Conservation (phyloP, 2,113 vertebrate genomes). For the Herpailurus yagouaroundi region DNA sequence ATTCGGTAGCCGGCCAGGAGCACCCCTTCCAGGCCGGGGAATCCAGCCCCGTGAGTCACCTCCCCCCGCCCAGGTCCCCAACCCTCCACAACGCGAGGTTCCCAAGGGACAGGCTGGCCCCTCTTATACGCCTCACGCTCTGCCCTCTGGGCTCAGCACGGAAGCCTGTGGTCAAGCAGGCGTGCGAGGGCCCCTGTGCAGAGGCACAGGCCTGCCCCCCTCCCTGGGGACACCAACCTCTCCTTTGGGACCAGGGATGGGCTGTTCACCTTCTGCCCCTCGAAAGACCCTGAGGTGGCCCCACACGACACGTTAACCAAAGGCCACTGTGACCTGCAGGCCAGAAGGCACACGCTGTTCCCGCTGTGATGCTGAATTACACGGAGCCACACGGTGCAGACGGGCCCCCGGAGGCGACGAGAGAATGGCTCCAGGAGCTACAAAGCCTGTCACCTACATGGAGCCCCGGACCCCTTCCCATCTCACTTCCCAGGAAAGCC, state of each 20-base stretch:
- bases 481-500: neutral
- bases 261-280: neutral
- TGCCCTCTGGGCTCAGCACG: neutral
- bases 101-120: neutral
- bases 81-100: too few species aligned
- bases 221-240: neutral
- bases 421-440: neutral
- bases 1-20: too few species aligned
- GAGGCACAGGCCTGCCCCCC: neutral
- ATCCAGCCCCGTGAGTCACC: neutral
- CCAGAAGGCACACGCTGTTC: neutral
- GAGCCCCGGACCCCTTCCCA: neutral
- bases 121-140: fast-evolving
- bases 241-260: neutral
- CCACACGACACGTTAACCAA: neutral
- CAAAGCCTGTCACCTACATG: neutral
- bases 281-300: neutral
- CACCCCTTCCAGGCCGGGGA: neutral
- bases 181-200: neutral
- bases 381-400: neutral
- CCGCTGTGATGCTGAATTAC: neutral
- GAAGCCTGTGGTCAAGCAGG: neutral
- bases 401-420: neutral
- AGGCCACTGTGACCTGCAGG: neutral
- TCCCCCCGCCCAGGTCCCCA: neutral